A percentile compares a stretch with the other conserved stretches of the same genome.
Conservation (phyloP, 2,797 vertebrate species). For the Fistularia tabacaria region DNA sequence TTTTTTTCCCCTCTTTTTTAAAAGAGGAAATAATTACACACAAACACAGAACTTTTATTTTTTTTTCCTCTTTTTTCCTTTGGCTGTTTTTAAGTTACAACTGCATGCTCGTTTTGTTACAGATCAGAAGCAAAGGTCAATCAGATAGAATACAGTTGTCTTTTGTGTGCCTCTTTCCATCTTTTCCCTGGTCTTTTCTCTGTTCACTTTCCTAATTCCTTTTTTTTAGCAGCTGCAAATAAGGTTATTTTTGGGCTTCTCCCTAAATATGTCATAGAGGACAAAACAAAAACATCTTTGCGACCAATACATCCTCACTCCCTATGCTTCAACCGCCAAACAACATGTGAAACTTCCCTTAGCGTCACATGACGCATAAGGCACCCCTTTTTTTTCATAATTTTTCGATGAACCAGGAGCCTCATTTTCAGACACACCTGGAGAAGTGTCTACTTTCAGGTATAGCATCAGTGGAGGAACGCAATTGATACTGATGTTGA, state of each 20-base stretch:
- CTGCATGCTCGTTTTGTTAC: conserved; percentile 45
- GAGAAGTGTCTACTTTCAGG: too few species aligned
- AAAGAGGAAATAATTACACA: conserved; percentile 29
- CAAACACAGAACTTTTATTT: conserved; percentile 18
- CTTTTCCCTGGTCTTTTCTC: conserved; percentile 32
- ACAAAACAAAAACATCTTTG: too few species aligned
- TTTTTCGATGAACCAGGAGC: too few species aligned
- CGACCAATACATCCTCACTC: too few species aligned
- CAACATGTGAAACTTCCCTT: too few species aligned
- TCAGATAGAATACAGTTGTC: conserved; percentile 50
- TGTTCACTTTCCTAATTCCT: conserved; percentile 28
- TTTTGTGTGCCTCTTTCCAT: conserved; percentile 56
- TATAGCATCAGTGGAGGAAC: too few species aligned
- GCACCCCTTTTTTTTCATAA: too few species aligned
- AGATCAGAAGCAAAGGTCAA: conserved; percentile 47
- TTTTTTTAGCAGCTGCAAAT: conserved; percentile 27
- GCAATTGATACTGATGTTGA: too few species aligned
- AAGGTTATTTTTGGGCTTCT: conserved; percentile 36
- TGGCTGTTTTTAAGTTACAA: conserved; percentile 40
- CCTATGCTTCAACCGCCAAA: too few species aligned
- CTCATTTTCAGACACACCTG: too few species aligned
- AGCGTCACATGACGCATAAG: too few species aligned
- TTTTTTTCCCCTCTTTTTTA: conserved; percentile 26
- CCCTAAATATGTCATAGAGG: conserved; percentile 1
- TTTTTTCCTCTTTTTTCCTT: conserved; percentile 2